Evolutionary conservation across 2,888 invertebrate genomes (phyloP).

Genomic region (Caenorhabditis afra): DNA sequence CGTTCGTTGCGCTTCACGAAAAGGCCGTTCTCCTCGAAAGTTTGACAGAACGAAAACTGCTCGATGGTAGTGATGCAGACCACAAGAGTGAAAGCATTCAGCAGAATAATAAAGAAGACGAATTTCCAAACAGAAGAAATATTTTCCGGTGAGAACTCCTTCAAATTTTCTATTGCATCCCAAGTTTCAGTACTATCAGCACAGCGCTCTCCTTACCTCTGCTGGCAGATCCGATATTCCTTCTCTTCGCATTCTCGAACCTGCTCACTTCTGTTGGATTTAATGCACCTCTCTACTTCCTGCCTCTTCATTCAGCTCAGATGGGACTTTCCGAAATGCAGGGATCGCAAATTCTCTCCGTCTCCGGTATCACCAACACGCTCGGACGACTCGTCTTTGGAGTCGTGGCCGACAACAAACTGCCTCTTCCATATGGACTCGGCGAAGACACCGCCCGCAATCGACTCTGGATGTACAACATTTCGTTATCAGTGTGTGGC

Average conservation of each 20-base stretch:
- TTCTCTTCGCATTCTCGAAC: conserved; percentile 93
- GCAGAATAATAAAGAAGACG: too few species aligned
- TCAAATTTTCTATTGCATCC: too few species aligned
- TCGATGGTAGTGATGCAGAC: too few species aligned
- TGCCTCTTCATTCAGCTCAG: conserved; percentile 66
- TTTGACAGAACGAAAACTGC: too few species aligned
- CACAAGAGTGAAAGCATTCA: too few species aligned
- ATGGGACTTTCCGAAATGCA: conserved; percentile 43
- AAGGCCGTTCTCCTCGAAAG: not conserved
- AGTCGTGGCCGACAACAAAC: conserved; percentile 82
- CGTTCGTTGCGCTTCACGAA: not conserved
- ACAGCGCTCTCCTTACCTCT: conserved; percentile 90
- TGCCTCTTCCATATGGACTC: conserved; percentile 83
- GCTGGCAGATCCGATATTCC: conserved; percentile 89
- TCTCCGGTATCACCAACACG: conserved; percentile 88
- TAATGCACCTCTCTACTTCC: conserved; percentile 92
- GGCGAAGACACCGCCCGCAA: conserved; percentile 88
- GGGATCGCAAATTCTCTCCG: conserved; percentile 64
- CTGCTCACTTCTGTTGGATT: conserved; percentile 95
- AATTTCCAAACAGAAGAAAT: too few species aligned
- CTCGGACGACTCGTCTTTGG: conserved; percentile 91
- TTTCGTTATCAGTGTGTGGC: conserved; percentile 91
- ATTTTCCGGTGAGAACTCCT: too few species aligned
- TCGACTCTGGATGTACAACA: conserved; percentile 91
- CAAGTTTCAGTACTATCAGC: conserved; percentile 61